A percentile compares a stretch with the other conserved stretches of the same genome.
Conservation (phyloP, 1,140 invertebrate species). For the Formica exsecta region DNA sequence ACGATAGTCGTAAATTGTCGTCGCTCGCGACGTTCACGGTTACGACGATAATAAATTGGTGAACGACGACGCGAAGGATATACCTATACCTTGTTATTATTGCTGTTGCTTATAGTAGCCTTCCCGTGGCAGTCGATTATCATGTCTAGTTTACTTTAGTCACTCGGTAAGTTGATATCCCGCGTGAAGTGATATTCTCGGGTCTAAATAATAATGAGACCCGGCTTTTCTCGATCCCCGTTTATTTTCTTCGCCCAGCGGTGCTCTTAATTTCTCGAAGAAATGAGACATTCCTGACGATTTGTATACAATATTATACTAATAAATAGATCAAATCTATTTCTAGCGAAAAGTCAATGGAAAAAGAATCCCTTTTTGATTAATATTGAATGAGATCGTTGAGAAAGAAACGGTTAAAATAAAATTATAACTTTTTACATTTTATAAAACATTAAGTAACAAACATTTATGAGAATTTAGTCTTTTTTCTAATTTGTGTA, state of each 20-base stretch:
- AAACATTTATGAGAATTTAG: neutral
- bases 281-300: neutral
- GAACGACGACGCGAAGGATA: constrained; percentile 56
- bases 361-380: neutral
- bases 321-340: neutral
- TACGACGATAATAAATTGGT: constrained; percentile 71
- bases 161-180: constrained; percentile 59
- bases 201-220: constrained; percentile 11
- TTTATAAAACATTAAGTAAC: no score
- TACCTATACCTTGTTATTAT: constrained; percentile 71
- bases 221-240: neutral
- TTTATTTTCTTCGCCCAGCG: constrained; percentile 7
- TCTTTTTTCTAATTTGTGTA: neutral
- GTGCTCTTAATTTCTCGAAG: constrained; percentile 33
- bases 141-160: constrained; percentile 16
- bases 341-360: neutral
- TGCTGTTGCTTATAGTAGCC: constrained; percentile 34
- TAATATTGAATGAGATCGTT: neutral
- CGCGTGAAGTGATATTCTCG: neutral
- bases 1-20: constrained; percentile 70
- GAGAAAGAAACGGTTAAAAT: neutral
- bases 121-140: constrained; percentile 54
- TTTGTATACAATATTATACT: neutral
- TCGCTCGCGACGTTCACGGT: constrained; percentile 62
- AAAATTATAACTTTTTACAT: neutral